A percentile compares a stretch with the other conserved stretches of the same genome.
phyloP scores from a whole-genome alignment of 2,797 vertebrate genomes.

The Neosilurus mollespiculum region DNA sequence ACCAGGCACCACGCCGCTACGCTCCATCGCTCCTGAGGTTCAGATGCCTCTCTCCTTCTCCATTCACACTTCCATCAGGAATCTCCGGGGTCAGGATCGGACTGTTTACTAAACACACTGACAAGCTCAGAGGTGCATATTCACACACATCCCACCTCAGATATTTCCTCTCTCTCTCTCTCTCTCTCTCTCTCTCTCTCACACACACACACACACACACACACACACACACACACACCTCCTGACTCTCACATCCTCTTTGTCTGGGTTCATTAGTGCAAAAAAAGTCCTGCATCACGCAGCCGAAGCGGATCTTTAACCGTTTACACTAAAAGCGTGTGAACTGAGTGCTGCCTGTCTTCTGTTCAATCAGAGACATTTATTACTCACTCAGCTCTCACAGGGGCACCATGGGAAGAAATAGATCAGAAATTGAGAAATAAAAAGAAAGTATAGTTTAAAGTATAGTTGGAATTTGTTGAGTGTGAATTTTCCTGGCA shows the following conservation, averaged over 20 bases:
- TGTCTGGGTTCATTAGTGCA: conserved; percentile 73
- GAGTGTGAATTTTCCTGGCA: neutral
- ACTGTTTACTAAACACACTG: conserved; percentile 75
- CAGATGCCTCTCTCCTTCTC: neutral
- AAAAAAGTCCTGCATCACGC: conserved; percentile 66
- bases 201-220: conserved; percentile 31
- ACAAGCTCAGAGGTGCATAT: conserved; percentile 33
- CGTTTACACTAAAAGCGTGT: conserved; percentile 32
- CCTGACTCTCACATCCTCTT: conserved; percentile 65
- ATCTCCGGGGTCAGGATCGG: conserved; percentile 56
- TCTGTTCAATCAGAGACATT: conserved; percentile 3
- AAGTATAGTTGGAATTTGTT: neutral
- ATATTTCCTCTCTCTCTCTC: conserved; percentile 62
- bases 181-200: conserved; percentile 44
- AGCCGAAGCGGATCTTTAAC: conserved; percentile 52
- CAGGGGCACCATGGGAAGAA: neutral
- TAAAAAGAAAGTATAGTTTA: neutral
- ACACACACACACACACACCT: conserved; percentile 37
- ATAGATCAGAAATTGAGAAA: neutral
- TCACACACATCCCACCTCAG: conserved; percentile 52
- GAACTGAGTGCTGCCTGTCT: neutral
- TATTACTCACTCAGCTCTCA: conserved; percentile 26
- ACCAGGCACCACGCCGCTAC: conserved; percentile 34
- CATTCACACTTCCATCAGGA: conserved; percentile 13
- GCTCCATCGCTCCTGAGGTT: conserved; percentile 17